Percentiles rank a stretch among this genome's conserved stretches.
Conservation (phyloP, 2,888 invertebrate species). For the Pardosa pseudoannulata region DNA sequence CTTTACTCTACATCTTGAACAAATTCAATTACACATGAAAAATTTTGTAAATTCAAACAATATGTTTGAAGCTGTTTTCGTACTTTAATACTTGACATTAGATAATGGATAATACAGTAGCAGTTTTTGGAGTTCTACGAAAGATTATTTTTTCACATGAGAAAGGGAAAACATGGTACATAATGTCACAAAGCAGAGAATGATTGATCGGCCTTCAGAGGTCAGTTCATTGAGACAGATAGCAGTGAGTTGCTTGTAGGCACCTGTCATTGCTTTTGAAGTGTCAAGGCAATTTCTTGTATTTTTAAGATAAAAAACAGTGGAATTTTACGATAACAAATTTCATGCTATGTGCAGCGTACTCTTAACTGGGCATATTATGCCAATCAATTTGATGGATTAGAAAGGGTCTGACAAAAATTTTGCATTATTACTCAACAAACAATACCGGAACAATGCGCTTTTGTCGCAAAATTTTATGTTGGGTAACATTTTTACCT, state of each 20-base stretch:
- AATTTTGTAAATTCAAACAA: too few species aligned
- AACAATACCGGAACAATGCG: too few species aligned
- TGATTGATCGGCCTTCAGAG: conserved; percentile 56
- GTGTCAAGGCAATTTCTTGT: conserved; percentile 29
- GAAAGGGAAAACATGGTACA: conserved; percentile 17
- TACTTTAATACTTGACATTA: not conserved
- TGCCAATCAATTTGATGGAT: conserved; percentile 56
- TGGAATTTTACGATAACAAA: conserved; percentile 30
- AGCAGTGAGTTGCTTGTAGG: conserved; percentile 44
- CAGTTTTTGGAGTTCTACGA: not conserved
- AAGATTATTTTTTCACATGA: not conserved
- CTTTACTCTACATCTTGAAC: too few species aligned
- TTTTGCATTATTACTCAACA: too few species aligned
- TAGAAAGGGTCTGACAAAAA: conserved; percentile 14
- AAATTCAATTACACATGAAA: too few species aligned
- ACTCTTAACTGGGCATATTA: too few species aligned
- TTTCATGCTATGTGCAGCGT: conserved; percentile 23
- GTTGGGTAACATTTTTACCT: too few species aligned
- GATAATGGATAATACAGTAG: not conserved
- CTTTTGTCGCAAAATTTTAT: too few species aligned
- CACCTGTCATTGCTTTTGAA: conserved; percentile 58
- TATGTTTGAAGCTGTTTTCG: too few species aligned
- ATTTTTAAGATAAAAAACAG: conserved; percentile 27
- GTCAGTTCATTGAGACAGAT: conserved; percentile 66
- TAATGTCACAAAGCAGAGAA: conserved; percentile 46